These are phyloP conservation scores for Proteles cristata DNA, from an alignment of 2,113 vertebrate genomes.

Conservation along the genomic window DNA sequence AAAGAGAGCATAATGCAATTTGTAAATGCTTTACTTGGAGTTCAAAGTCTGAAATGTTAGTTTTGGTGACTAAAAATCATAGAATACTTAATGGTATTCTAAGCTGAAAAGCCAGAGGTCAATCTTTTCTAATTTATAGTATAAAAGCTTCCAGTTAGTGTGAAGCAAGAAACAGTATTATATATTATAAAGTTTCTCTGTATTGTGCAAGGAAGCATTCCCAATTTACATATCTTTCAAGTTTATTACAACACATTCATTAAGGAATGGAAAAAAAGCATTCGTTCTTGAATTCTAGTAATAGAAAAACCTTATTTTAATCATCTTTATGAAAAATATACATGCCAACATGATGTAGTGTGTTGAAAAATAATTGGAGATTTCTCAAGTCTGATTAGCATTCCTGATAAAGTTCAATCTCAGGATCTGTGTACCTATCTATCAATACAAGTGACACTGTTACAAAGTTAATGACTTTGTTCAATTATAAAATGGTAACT, in stretches of 20 bases:
- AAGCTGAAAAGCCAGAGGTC: conserved; percentile 59
- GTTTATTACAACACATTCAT: conserved; percentile 42
- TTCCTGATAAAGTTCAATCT: conserved; percentile 71
- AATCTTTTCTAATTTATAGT: conserved; percentile 75
- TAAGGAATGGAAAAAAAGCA: conserved; percentile 50
- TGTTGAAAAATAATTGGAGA: conserved; percentile 59
- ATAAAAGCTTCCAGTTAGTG: conserved; percentile 56
- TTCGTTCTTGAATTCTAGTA: conserved; percentile 52
- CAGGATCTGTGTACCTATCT: conserved; percentile 30
- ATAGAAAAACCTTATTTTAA: conserved; percentile 53
- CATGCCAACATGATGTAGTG: conserved; percentile 47
- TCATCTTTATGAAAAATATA: conserved; percentile 49
- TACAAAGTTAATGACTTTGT: conserved; percentile 77
- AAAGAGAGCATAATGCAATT: conserved; percentile 40
- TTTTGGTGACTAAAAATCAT: conserved; percentile 80
- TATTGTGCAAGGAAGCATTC: conserved; percentile 55
- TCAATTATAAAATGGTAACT: conserved; percentile 79
- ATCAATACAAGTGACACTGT: conserved; percentile 19
- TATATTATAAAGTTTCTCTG: conserved; percentile 58
- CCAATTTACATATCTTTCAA: conserved; percentile 56
- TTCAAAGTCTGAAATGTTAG: conserved; percentile 77
- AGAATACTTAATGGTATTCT: conserved; percentile 77
- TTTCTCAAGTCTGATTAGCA: conserved; percentile 66
- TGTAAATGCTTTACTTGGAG: conserved; percentile 76
- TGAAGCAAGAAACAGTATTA: conserved; percentile 40